phyloP scores from a whole-genome alignment of 1,140 invertebrate genomes.

The Ostrea denselamellosa region DNA sequence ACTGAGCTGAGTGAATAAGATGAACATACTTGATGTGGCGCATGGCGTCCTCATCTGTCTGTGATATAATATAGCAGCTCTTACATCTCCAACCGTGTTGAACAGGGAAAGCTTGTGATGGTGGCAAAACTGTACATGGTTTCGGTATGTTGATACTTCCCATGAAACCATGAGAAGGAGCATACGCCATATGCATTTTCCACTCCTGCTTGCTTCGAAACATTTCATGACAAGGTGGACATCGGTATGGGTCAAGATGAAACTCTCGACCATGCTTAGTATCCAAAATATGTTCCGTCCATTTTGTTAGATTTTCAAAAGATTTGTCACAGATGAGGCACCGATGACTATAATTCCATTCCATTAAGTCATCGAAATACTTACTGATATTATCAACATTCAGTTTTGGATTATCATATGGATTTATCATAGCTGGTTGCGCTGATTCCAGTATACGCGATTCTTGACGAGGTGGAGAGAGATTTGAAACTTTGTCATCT shows the following conservation, averaged over 20 bases:
- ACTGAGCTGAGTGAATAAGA: slow-evolving; percentile 30
- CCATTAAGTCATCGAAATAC: slow-evolving; percentile 44
- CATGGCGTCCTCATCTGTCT: not conserved
- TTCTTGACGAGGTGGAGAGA: not conserved
- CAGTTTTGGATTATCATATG: slow-evolving; percentile 40
- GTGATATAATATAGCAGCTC: slow-evolving; percentile 9
- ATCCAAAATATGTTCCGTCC: slow-evolving; percentile 34
- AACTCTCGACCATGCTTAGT: slow-evolving; percentile 41
- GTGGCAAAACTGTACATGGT: slow-evolving; percentile 6
- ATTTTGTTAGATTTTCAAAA: slow-evolving; percentile 20
- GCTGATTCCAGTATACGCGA: not conserved
- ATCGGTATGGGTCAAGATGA: slow-evolving; percentile 38
- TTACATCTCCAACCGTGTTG: slow-evolving; percentile 44
- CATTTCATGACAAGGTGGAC: slow-evolving; percentile 34
- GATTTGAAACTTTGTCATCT: not conserved
- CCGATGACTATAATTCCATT: slow-evolving; percentile 44
- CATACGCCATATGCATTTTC: slow-evolving; percentile 35
- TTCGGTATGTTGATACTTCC: slow-evolving; percentile 40
- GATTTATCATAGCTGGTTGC: not conserved
- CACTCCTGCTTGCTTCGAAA: slow-evolving; percentile 32
- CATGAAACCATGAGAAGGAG: slow-evolving; percentile 30
- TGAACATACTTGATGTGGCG: slow-evolving; percentile 33
- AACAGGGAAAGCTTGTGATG: not conserved
- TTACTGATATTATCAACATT: slow-evolving; percentile 17
- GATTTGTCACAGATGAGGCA: slow-evolving; percentile 46